phyloP scores from a whole-genome alignment of 1,140 invertebrate species.

The Zaprionus davidi region DNA sequence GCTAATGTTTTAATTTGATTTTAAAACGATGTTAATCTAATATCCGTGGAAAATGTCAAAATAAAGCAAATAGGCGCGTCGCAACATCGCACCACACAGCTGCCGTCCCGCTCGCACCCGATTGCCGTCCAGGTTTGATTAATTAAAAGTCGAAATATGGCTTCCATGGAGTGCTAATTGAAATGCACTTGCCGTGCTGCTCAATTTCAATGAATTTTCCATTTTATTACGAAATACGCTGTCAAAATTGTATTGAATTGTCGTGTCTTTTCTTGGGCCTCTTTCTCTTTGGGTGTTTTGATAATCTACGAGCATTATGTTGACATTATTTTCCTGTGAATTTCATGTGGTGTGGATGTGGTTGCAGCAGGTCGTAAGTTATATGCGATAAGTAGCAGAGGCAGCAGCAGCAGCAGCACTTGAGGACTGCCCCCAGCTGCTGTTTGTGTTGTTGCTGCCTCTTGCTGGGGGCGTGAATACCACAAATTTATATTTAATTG shows the following conservation, averaged over 20 bases:
- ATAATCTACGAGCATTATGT: slow-evolving; percentile 73
- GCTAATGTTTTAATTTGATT: slow-evolving; percentile 84
- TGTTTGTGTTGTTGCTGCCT: background rate
- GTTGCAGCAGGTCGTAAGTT: slow-evolving; percentile 36
- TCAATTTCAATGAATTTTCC: slow-evolving; percentile 82
- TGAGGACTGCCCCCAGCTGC: slow-evolving; percentile 42
- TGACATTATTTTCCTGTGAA: slow-evolving; percentile 82
- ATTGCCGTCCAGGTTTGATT: slow-evolving; percentile 42
- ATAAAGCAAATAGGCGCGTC: slow-evolving; percentile 60
- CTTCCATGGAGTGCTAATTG: slow-evolving; percentile 59
- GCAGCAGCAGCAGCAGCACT: slow-evolving; percentile 15
- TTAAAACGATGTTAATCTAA: slow-evolving; percentile 83
- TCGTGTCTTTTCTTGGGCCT: background rate
- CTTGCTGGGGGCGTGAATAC: slow-evolving; percentile 71
- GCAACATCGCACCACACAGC: slow-evolving; percentile 24
- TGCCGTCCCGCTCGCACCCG: background rate
- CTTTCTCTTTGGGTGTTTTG: slow-evolving; percentile 45
- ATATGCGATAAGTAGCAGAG: slow-evolving; percentile 20
- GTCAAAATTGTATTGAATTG: slow-evolving; percentile 74
- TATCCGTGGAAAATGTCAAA: slow-evolving; percentile 84
- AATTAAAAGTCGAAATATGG: slow-evolving; percentile 70
- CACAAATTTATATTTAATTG: slow-evolving; percentile 82
- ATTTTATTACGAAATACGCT: slow-evolving; percentile 79
- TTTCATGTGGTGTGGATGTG: slow-evolving; percentile 38
- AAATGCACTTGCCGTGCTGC: slow-evolving; percentile 77